Conservation (phyloP, 2,113 vertebrate genomes). For the Gasterosteus aculeatus region DNA sequence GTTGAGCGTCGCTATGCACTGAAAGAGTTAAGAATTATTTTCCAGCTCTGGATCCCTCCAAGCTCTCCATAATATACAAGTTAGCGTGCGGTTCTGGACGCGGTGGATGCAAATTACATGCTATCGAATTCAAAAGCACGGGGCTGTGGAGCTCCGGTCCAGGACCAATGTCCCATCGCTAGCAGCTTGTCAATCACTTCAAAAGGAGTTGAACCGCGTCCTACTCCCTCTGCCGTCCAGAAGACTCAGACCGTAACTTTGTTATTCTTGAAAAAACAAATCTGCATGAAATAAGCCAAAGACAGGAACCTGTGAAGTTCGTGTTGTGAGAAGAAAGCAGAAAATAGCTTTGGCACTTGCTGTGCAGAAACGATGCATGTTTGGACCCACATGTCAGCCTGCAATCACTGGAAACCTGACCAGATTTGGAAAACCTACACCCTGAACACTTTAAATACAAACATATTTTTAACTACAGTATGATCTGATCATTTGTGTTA, state of each 20-base stretch:
- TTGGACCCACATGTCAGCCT: slow-evolving; percentile 49
- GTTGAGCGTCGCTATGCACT: slow-evolving; percentile 45
- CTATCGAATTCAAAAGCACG: slow-evolving; percentile 75
- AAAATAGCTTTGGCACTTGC: slow-evolving; percentile 68
- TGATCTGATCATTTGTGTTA: slow-evolving; percentile 41
- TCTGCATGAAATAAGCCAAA: slow-evolving; percentile 44
- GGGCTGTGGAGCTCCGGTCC: slow-evolving; percentile 41
- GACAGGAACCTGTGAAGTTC: slow-evolving; percentile 38
- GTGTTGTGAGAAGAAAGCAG: slow-evolving; percentile 52
- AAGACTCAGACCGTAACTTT: slow-evolving; percentile 45
- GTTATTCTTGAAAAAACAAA: slow-evolving; percentile 39
- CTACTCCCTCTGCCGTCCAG: slow-evolving; percentile 43
- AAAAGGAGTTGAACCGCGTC: slow-evolving; percentile 49
- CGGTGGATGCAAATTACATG: slow-evolving; percentile 77
- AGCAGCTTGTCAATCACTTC: slow-evolving; percentile 60
- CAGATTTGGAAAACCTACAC: slow-evolving; percentile 44
- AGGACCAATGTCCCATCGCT: slow-evolving; percentile 48
- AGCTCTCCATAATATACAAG: slow-evolving; percentile 72
- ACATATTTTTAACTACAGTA: slow-evolving; percentile 36
- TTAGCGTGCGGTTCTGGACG: slow-evolving; percentile 74
- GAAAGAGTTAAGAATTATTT: slow-evolving; percentile 62
- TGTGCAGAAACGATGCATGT: slow-evolving; percentile 62
- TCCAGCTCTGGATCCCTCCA: slow-evolving; percentile 49
- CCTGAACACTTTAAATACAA: slow-evolving; percentile 45
- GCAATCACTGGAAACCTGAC: slow-evolving; percentile 36